Base-by-base conservation (phyloP, 2,888 invertebrate genomes). In the Nomada ferruginata region DNA sequence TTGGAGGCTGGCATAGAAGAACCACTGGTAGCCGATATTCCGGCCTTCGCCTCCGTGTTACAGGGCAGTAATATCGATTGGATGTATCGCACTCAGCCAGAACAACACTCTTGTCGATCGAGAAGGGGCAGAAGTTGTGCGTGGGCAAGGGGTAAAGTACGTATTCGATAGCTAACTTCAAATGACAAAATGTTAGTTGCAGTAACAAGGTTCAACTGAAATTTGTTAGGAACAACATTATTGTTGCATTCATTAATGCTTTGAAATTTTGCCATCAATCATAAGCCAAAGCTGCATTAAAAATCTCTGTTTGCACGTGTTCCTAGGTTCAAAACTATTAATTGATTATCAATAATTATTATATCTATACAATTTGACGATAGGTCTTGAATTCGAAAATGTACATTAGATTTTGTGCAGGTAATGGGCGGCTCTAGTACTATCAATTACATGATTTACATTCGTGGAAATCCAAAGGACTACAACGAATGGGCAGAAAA, bases 1-100 rank as follows among this genome's bases (percentile, higher is more conserved):
- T 91, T 96, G 69, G 96, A 96, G 94, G 96, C 96, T 0, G 96
- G 96, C 0, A 94, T 94, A 5, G 96, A 96, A 90, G 96, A 96
- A 91, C 96, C 96, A 0, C 94, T 95, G 53, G 95, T 96, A 0
- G 95, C 96, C 0, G 96, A 95, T 59, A 95, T 96, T 0, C 96
- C 96, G 9, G 94, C 95, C 0, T 95, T 96, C 18, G 95, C 96
- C 0, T 95, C 96, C 11, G 94, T 93, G 85, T 70, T 92, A 23
- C 82, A 85, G 36, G 89, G 80, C 1, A 92, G 91, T 59, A 91
- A 94, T 89, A 95, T 97, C 47, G 97, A 97, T 91, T 97, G 97
- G 97, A 94, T 94, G 87, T 97, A 96, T 91, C 93, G 95, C 68
- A 96, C 96, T 0, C 96, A 96, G 89, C 96, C 96, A 0, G 95